A percentile compares a stretch with the other conserved stretches of the same genome.
Evolutionary conservation across 2,113 vertebrate genomes (phyloP).

Genomic region (Hemiprocne comata): DNA sequence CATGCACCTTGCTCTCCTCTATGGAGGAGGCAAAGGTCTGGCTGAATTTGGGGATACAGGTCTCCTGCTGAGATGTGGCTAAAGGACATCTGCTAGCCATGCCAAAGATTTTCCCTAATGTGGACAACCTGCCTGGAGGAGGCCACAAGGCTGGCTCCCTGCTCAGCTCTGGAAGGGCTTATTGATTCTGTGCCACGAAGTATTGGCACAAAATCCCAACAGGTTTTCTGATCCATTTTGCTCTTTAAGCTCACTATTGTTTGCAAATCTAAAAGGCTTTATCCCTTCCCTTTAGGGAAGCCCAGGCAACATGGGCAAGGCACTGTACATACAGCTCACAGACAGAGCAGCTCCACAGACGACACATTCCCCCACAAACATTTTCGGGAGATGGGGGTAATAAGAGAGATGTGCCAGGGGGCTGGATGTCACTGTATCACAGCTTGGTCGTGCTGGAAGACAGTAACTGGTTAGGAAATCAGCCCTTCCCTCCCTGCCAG

Average conservation of each 20-base stretch:
- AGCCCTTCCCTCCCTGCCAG: slow-evolving; percentile 50
- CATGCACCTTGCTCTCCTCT: neutral
- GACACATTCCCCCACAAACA: neutral
- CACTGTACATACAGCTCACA: neutral
- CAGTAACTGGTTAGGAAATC: slow-evolving; percentile 28
- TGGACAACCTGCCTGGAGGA: neutral
- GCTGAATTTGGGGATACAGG: neutral
- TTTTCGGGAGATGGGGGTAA: neutral
- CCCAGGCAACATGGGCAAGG: neutral
- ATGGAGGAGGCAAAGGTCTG: neutral
- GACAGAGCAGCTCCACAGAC: neutral
- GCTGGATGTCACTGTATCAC: slow-evolving; percentile 8
- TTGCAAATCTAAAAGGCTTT: slow-evolving; percentile 37
- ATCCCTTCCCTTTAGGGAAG: neutral
- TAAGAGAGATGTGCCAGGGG: neutral
- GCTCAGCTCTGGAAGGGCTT: neutral
- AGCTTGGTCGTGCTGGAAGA: slow-evolving; percentile 37
- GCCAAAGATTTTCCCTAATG: neutral
- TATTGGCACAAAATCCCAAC: slow-evolving; percentile 29
- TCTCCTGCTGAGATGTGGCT: fast-evolving
- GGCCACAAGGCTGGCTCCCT: neutral
- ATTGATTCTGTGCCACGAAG: neutral
- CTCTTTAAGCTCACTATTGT: slow-evolving; percentile 45
- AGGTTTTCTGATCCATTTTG: slow-evolving; percentile 43
- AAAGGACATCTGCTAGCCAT: neutral